These are phyloP conservation scores for Rousettus leschenaultii DNA, from an alignment of 2,113 vertebrate species.

Conservation along the genomic window DNA sequence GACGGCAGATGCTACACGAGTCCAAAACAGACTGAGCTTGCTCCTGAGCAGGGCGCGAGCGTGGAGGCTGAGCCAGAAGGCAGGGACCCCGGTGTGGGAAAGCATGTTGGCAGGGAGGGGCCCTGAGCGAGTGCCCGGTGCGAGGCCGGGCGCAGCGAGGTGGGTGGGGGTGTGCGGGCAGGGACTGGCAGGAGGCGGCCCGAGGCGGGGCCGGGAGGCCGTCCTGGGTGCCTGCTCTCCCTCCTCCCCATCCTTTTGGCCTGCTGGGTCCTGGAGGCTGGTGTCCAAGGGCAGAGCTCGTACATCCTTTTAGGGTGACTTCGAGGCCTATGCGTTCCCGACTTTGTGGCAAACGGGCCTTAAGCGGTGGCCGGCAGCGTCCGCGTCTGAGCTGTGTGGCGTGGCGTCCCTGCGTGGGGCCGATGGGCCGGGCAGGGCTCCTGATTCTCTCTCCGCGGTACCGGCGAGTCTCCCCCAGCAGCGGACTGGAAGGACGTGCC, in stretches of 20 bases:
- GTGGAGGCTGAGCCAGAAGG: constrained; percentile 57
- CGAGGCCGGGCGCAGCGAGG: constrained; percentile 4
- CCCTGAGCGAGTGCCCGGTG: not conserved
- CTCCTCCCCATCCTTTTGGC: not conserved
- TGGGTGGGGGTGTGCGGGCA: constrained; percentile 39
- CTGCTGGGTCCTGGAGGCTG: not conserved
- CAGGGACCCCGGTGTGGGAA: constrained; percentile 70
- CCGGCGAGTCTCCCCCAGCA: not conserved
- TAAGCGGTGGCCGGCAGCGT: not conserved
- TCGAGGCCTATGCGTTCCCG: not conserved
- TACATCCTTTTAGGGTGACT: not conserved
- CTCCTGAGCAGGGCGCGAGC: constrained; percentile 58
- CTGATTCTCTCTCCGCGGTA: not conserved
- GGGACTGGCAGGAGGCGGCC: not conserved
- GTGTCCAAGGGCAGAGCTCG: not conserved
- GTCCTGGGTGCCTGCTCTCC: not conserved
- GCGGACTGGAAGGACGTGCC: not conserved
- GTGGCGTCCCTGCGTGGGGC: not conserved
- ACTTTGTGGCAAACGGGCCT: not conserved
- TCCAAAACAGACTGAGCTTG: constrained; percentile 68
- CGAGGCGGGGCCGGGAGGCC: not conserved
- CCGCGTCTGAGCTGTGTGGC: not conserved
- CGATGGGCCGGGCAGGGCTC: not conserved
- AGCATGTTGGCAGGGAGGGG: constrained; percentile 54
- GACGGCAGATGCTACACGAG: constrained; percentile 61